Evolutionary conservation across 2,797 vertebrate genomes (phyloP), one percentile per base, ranked within the genome.

Genomic region (Fringilla coelebs): DNA sequence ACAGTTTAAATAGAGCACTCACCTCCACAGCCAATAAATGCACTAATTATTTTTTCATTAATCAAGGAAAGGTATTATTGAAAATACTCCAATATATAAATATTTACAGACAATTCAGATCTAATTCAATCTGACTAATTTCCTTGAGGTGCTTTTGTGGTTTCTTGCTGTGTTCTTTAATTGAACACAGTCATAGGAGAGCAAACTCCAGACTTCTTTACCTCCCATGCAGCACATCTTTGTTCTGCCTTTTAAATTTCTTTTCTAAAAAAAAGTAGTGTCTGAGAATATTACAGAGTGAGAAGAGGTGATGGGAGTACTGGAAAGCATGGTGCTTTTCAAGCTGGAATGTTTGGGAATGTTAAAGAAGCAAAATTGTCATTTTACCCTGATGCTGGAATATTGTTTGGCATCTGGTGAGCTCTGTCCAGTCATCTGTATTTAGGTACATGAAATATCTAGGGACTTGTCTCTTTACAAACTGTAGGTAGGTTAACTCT

Each of bases 91-190:
- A 52, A 22, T 48, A 74, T 88, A 67, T 43, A 91, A 87, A 55
- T 75, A 57, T 29, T 80, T 29, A 62, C 78, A 88, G 90, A 96
- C 95, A 76, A 96, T 94, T 95, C 81, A 87, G 63, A 73, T 55
- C 52, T 52, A 17, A 96, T 88, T 92, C 62, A 93, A 92, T 91
- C 40, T 78, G 74, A 71, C 75, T 91, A 70, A 96, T 96, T 97
- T 96, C 88, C 93, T 94, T 91, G 61, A 89, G 82, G 46, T 67
- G 11, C 62, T 93, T 86, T 58, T 85, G 63, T 74, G 17, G 9
- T 79, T 94, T 96, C 89, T 94, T 92, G 78, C 93, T 93, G 85
- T 89, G 63, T 88, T 97, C 58, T 95, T 96, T 96, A 97, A 90
- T 86, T 85, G 81, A 96, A 89, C 48, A 19, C 20, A 77, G 73